A percentile compares a stretch with the other conserved stretches of the same genome.
These are phyloP conservation scores for Garra rufa DNA, from an alignment of 2,113 vertebrate genomes.

Conservation along the genomic window DNA sequence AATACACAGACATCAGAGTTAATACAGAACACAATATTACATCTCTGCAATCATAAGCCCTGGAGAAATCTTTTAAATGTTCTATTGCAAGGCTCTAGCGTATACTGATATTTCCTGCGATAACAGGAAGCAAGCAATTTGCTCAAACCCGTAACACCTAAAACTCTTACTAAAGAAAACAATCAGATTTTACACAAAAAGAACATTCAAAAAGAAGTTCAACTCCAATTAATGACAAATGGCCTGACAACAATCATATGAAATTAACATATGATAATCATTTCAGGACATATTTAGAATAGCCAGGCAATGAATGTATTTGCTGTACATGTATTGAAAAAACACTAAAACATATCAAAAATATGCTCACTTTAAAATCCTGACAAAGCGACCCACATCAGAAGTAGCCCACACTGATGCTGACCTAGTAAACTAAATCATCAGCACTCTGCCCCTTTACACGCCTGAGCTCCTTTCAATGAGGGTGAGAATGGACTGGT, in stretches of 20 bases:
- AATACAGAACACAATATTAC: slow-evolving; percentile 43
- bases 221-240: neutral
- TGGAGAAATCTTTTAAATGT: neutral
- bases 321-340: no score
- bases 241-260: neutral
- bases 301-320: no score
- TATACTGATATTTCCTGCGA: neutral
- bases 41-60: slow-evolving; percentile 19
- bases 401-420: neutral
- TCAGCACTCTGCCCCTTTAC: neutral
- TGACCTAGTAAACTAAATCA: slow-evolving; percentile 25
- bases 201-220: neutral
- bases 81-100: slow-evolving; percentile 10
- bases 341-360: neutral
- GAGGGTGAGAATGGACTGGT: slow-evolving; percentile 1
- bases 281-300: no score
- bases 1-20: slow-evolving; percentile 29
- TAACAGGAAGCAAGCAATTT: slow-evolving; percentile 30
- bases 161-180: slow-evolving; percentile 15
- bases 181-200: slow-evolving; percentile 2
- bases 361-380: neutral
- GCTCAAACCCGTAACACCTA: slow-evolving; percentile 2
- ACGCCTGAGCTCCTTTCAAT: slow-evolving; percentile 6
- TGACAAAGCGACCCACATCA: no score
- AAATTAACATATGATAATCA: neutral